Base-by-base conservation (phyloP, 1,140 invertebrate species). In the Oryctes rhinoceros region DNA sequence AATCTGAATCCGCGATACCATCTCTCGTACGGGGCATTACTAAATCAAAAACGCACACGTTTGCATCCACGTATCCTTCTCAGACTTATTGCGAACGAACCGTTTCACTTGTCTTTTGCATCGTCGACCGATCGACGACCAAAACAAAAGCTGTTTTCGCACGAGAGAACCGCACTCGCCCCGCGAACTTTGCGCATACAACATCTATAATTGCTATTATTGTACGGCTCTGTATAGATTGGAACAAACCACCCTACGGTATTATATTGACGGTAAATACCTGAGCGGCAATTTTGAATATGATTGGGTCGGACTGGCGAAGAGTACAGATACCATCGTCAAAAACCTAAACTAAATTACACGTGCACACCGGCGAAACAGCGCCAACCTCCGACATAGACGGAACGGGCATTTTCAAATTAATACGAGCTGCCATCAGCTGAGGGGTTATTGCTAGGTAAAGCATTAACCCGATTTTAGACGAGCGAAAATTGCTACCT, bases 1-100 rank as follows among this genome's bases (percentile, higher is more conserved):
- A 83, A 84, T 84, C 83, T 82, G 78, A 81, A 83, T 82, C 80
- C 75, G 81, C 83, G 84, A 84, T 84, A 83, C 76, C 78, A 83
- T 83, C 84, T 82, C 65, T 67, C 20, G 77, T 78, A 81, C 78
- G 78, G 49, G 65, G 65, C 65, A 79, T 15, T 80, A 79, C 20
- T 80, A 81, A 82, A 81, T 80, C 80, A 83, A 81, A 80, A 80
- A 81, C 80, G 59, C 82, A 81, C 78, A 80, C 37, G 37, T 48
- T 20, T 20, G 44, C 49, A 59, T 80, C 80, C 78, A 37, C 80
- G 65, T 80, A 78, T 83, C 82, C 47, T 82, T 82, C 80, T 83
- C 71, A 11, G 74, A 37, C 65, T 0, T 65, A n/a, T 44, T 47
- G n/a, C n/a, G 62, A 80, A 15, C 9, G 24, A 65, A 37, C 24